These are phyloP conservation scores for Alouatta palliata DNA, from an alignment of 2,113 vertebrate genomes.

Conservation along the genomic window DNA sequence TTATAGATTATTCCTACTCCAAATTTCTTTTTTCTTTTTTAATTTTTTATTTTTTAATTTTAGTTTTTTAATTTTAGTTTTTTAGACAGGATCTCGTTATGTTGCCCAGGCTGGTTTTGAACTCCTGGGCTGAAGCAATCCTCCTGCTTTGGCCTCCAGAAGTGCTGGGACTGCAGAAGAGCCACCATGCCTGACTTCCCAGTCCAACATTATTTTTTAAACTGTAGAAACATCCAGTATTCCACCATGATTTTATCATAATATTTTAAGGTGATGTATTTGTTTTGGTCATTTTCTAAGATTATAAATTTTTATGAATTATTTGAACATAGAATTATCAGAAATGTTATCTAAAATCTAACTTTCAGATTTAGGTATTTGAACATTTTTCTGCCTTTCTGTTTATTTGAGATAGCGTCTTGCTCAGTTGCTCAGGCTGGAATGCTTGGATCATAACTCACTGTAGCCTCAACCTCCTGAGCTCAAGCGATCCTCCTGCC, in stretches of 20 bases:
- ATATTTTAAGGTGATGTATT: conserved; percentile 33
- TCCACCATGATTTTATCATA: not conserved
- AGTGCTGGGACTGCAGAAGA: not conserved
- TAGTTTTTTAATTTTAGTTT: too few species aligned
- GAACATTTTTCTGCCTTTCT: not conserved
- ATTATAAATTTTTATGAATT: conserved; percentile 1
- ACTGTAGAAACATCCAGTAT: not conserved
- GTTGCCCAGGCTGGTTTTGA: too few species aligned
- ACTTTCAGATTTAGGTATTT: conserved; percentile 3
- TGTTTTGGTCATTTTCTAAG: conserved; percentile 24
- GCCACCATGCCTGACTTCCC: not conserved
- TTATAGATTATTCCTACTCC: not conserved
- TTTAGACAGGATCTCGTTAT: too few species aligned
- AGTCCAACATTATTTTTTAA: conserved; percentile 14
- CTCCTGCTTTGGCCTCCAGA: too few species aligned
- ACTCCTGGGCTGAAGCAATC: too few species aligned
- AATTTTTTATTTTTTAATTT: too few species aligned
- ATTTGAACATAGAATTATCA: conserved; percentile 28
- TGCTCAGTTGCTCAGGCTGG: too few species aligned
- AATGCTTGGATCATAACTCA: too few species aligned
- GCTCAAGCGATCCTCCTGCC: too few species aligned
- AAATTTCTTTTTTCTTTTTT: not conserved
- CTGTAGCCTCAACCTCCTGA: too few species aligned
- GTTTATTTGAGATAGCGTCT: too few species aligned
- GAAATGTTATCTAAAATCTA: not conserved